Evolutionary conservation across 2,888 invertebrate species (phyloP).

Genomic region (Drosophila kanekoi): DNA sequence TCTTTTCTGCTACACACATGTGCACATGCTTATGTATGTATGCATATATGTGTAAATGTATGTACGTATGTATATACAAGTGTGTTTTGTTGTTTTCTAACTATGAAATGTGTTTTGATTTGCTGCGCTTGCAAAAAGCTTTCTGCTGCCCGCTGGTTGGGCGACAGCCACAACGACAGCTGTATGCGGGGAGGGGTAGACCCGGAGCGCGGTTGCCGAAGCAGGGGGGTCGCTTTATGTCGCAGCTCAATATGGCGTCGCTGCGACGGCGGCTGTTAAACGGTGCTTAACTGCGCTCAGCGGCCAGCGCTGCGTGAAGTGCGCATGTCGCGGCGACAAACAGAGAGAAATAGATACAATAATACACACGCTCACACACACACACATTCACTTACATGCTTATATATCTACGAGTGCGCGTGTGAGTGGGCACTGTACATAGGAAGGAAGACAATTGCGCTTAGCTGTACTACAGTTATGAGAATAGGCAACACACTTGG

Average conservation of each 20-base stretch:
- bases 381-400: background rate
- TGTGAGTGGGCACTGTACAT: conserved; percentile 50
- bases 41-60: conserved; percentile 7
- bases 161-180: conserved; percentile 28
- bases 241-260: conserved; percentile 72
- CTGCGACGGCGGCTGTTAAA: conserved; percentile 62
- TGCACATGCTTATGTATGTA: background rate
- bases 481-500: conserved; percentile 29
- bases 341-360: conserved; percentile 32
- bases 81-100: conserved; percentile 43
- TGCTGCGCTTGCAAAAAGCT: conserved; percentile 79
- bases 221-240: conserved; percentile 13
- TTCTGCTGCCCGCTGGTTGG: conserved; percentile 75
- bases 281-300: conserved; percentile 70
- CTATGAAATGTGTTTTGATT: conserved; percentile 80
- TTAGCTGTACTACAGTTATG: conserved; percentile 48
- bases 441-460: conserved; percentile 75
- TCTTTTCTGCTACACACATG: conserved; percentile 45
- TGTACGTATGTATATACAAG: background rate
- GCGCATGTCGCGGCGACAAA: conserved; percentile 66
- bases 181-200: conserved; percentile 14
- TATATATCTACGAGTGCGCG: conserved; percentile 4
- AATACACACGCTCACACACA: background rate
- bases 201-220: background rate
- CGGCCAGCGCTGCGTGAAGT: conserved; percentile 69